Evolutionary conservation across 2,888 invertebrate genomes (phyloP), one percentile per base, ranked within the genome.

Genomic region (Neria commutata): DNA sequence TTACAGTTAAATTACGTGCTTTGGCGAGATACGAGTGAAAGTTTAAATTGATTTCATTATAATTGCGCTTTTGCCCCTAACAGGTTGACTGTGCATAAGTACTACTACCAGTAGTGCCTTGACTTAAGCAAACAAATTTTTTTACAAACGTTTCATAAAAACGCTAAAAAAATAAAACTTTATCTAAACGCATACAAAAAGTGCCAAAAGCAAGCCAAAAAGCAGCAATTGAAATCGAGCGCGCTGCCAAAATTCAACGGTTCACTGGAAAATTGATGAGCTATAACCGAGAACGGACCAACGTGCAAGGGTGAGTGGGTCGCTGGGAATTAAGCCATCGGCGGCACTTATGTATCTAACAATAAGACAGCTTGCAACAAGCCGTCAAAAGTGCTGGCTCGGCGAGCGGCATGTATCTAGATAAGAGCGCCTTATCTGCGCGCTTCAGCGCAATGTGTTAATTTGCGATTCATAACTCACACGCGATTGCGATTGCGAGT

Each of bases 401-500:
- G 37, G 10, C n/a, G 37, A 11, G 29, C 29, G n/a, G n/a, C 33
- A 21, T 54, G 37, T 34, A 54, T 24, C 4, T 14, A 19, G 29
- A n/a, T 34, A 14, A 11, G 16, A 23, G 29, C 23, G 34, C 50
- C 19, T 26, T 47, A 50, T 48, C 45, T 60, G 21, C 29, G 11
- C 29, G 29, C 29, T 29, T 29, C 29, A 29, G 6, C 29, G 42
- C 45, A 46, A 74, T 65, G 73, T 75, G 73, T 68, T 73, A 73
- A 73, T 73, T 74, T 73, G 63, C 63, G 56, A 66, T 63, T 62
- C 73, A 75, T 74, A 74, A 71, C 71, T 73, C 70, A 74, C 73
- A 71, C 68, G 64, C 66, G 61, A 62, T 63, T 70, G 73, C 65
- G 72, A 19, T 17, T 17, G 17, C 19, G 19, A 17, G 17, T n/a